These are phyloP conservation scores for Bombus polaris DNA, from an alignment of 1,140 invertebrate species.

Conservation along the genomic window DNA sequence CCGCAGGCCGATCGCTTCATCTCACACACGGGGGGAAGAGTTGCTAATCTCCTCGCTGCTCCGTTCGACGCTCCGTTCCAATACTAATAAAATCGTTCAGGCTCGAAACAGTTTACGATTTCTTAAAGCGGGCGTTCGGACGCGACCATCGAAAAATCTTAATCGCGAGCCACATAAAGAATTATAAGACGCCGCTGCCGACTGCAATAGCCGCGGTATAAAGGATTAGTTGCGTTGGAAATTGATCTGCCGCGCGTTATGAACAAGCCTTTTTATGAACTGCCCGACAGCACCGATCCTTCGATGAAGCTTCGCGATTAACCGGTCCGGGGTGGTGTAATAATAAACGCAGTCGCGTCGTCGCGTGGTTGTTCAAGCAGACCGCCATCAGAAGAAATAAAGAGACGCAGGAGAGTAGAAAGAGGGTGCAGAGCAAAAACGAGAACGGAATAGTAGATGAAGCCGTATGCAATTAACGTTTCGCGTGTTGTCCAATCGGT, in stretches of 20 bases:
- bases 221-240: slow-evolving; percentile 23
- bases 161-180: slow-evolving; percentile 11
- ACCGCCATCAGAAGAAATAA: background rate
- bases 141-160: slow-evolving; percentile 11
- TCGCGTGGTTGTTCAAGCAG: slow-evolving; percentile 41
- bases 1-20: background rate
- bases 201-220: background rate
- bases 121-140: background rate
- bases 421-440: background rate
- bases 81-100: background rate
- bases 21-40: background rate
- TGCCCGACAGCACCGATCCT: background rate
- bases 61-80: background rate
- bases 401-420: slow-evolving; percentile 6
- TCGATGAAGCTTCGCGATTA: slow-evolving; percentile 24
- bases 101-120: background rate
- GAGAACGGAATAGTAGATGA: slow-evolving; percentile 13
- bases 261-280: slow-evolving; percentile 36
- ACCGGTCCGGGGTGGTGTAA: slow-evolving; percentile 15
- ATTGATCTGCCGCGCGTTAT: slow-evolving; percentile 8
- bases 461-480: background rate
- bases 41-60: background rate
- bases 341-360: slow-evolving; percentile 62
- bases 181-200: background rate
- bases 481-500: too few species aligned